phyloP scores from a whole-genome alignment of 2,113 vertebrate species.

The Amphiprion percula region DNA sequence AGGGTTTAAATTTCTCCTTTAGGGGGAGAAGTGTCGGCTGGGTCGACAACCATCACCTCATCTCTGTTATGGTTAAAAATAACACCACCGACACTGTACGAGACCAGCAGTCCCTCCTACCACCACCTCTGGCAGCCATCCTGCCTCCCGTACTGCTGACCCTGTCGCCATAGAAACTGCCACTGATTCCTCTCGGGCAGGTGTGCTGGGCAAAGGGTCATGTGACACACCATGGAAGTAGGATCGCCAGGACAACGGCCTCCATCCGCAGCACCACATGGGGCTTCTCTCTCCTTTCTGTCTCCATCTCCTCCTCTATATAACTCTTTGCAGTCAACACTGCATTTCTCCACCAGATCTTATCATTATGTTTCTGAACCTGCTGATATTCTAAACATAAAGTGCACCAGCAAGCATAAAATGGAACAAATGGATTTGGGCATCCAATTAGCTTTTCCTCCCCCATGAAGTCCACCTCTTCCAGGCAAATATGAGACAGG shows the following conservation, averaged over 20 bases:
- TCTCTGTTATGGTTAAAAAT: slow-evolving; percentile 81
- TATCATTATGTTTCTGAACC: slow-evolving; percentile 20
- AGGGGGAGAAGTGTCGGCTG: slow-evolving; percentile 43
- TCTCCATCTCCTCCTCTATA: slow-evolving; percentile 35
- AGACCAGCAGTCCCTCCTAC: slow-evolving; percentile 74
- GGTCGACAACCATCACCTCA: slow-evolving; percentile 58
- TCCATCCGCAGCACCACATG: slow-evolving; percentile 72
- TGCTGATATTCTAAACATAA: slow-evolving; percentile 41
- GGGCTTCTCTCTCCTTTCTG: slow-evolving; percentile 57
- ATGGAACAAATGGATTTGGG: slow-evolving; percentile 32
- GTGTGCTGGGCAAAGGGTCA: slow-evolving; percentile 86
- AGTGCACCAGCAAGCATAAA: slow-evolving; percentile 36
- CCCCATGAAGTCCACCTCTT: neutral
- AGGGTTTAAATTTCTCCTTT: slow-evolving; percentile 7
- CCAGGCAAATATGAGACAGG: slow-evolving; percentile 20
- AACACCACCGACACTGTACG: slow-evolving; percentile 70
- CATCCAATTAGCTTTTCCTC: slow-evolving; percentile 36
- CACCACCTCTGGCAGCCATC: slow-evolving; percentile 77
- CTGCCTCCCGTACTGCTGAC: slow-evolving; percentile 82
- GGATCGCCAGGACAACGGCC: slow-evolving; percentile 81
- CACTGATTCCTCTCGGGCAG: slow-evolving; percentile 84
- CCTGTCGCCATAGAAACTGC: slow-evolving; percentile 87
- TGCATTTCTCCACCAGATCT: slow-evolving; percentile 24
- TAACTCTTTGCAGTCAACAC: slow-evolving; percentile 20
- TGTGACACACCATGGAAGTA: slow-evolving; percentile 81